Conservation (phyloP, 2,888 invertebrate species). For the Pheosia tremula region DNA sequence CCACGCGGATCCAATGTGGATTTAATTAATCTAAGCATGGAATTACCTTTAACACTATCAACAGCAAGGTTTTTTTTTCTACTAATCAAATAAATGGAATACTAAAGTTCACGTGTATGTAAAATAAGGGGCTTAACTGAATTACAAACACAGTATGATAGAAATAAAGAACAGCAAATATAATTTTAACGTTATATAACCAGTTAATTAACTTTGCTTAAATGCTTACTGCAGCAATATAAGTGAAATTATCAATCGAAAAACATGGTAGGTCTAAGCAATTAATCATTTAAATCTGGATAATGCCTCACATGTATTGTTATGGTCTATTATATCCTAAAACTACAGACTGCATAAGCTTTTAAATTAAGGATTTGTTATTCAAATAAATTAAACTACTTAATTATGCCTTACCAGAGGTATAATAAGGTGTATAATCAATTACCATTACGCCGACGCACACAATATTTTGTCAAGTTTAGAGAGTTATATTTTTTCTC, state of each 20-base stretch:
- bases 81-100: too few species aligned
- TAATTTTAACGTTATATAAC: too few species aligned
- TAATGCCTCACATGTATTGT: not conserved
- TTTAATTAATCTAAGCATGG: too few species aligned
- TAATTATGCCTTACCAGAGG: not conserved
- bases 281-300: not conserved
- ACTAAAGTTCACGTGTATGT: too few species aligned
- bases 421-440: conserved; percentile 5
- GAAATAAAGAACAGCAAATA: too few species aligned
- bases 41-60: too few species aligned
- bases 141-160: too few species aligned
- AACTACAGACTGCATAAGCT: not conserved
- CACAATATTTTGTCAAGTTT: conserved; percentile 44
- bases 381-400: not conserved
- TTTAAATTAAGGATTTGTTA: not conserved
- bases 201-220: too few species aligned
- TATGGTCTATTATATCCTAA: not conserved
- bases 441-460: conserved; percentile 35
- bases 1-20: too few species aligned
- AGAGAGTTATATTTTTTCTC: conserved; percentile 50
- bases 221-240: too few species aligned
- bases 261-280: not conserved
- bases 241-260: not conserved
- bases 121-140: too few species aligned
- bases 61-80: too few species aligned